phyloP scores from a whole-genome alignment of 2,797 vertebrate genomes.

The Callimico goeldii region DNA sequence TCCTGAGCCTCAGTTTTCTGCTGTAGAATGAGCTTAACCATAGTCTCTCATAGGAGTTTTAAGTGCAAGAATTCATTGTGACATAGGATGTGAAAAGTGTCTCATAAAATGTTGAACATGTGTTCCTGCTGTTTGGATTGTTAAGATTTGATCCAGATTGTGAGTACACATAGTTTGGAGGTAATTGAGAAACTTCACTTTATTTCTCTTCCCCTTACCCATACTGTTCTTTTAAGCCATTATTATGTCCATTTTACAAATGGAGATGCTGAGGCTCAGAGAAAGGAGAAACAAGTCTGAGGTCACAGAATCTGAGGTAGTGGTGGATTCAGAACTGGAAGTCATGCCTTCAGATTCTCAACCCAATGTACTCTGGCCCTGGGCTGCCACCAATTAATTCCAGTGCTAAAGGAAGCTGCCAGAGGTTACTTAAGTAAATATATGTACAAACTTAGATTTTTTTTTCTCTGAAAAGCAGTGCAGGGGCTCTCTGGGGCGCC shows the following conservation, averaged over 20 bases:
- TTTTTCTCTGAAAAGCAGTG: not conserved
- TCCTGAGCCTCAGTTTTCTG: conserved; percentile 2
- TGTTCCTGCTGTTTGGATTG: not conserved
- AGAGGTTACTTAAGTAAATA: not conserved
- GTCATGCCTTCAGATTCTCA: not conserved
- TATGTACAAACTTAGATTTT: not conserved
- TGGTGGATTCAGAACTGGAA: conserved; percentile 7
- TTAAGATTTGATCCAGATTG: conserved; percentile 20
- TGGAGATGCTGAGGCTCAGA: not conserved
- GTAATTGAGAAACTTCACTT: conserved; percentile 15
- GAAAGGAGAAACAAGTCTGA: not conserved
- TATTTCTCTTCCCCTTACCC: not conserved
- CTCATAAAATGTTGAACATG: conserved; percentile 20
- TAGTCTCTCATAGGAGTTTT: conserved; percentile 15
- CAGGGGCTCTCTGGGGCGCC: not conserved
- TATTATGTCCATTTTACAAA: conserved; percentile 21
- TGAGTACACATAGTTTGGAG: conserved; percentile 21
- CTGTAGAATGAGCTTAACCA: not conserved
- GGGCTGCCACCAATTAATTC: not conserved
- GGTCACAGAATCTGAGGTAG: not conserved
- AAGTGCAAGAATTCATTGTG: not conserved
- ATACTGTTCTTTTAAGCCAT: not conserved
- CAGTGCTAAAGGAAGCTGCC: conserved; percentile 11
- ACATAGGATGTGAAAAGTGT: not conserved
- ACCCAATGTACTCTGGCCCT: not conserved